These are phyloP conservation scores for Tragelaphus imberbis DNA, from an alignment of 2,113 vertebrate genomes.

Conservation along the genomic window DNA sequence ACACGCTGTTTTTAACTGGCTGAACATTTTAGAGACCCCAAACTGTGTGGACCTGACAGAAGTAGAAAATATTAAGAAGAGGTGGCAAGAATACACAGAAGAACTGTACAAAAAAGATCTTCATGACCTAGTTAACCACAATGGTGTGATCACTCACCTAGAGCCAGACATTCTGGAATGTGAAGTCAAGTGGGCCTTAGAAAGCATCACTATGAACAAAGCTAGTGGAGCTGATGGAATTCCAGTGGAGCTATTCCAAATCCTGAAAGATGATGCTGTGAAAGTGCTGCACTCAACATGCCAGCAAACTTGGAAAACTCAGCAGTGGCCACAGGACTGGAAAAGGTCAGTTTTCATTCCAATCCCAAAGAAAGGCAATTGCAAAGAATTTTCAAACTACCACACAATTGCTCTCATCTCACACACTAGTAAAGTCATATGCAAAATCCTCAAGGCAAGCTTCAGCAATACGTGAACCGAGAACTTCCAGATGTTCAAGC, in stretches of 20 bases:
- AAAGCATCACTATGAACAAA: neutral
- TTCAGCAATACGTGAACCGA: neutral
- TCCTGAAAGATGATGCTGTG: neutral
- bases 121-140: fast-evolving
- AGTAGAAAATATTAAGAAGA: neutral
- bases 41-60: neutral
- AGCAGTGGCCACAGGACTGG: neutral
- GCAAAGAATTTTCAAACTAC: neutral
- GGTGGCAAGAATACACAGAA: neutral
- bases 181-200: neutral
- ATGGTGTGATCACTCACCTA: neutral
- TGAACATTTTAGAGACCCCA: neutral
- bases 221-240: neutral
- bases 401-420: neutral
- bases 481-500: fast-evolving
- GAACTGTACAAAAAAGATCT: neutral
- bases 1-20: neutral
- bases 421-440: neutral
- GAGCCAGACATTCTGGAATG: neutral
- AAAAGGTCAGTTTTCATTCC: neutral
- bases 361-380: neutral
- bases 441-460: neutral
- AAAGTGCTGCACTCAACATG: neutral
- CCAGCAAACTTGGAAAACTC: neutral
- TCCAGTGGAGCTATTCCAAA: neutral